phyloP scores from a whole-genome alignment of 2,888 invertebrate genomes.

The Syrista parreyssii region DNA sequence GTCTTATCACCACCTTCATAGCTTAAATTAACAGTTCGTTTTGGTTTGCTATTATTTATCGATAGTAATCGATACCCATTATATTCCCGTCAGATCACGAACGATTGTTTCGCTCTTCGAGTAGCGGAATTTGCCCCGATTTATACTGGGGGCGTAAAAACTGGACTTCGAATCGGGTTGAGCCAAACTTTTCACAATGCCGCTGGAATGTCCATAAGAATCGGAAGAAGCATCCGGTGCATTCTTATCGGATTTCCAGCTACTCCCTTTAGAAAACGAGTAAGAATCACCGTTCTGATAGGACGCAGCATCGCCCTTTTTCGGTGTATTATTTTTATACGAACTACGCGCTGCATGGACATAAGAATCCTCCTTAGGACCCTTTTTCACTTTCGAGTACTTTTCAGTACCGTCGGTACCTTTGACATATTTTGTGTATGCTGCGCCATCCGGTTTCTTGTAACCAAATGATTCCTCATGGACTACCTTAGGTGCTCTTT shows the following conservation, averaged over 20 bases:
- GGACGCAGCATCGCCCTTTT: conserved; percentile 26
- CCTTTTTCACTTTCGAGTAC: conserved; percentile 28
- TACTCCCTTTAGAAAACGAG: conserved; percentile 30
- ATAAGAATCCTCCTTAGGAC: conserved; percentile 11
- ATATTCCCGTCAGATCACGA: conserved; percentile 28
- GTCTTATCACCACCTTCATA: neutral
- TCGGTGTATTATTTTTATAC: conserved; percentile 34
- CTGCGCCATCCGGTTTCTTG: conserved; percentile 31
- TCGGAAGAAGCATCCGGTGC: conserved; percentile 20
- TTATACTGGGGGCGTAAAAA: neutral
- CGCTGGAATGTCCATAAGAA: conserved; percentile 10
- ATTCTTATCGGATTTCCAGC: conserved; percentile 35
- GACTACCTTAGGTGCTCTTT: conserved; percentile 13
- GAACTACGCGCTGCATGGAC: conserved; percentile 27
- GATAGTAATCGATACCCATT: conserved; percentile 2
- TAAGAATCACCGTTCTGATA: conserved; percentile 34
- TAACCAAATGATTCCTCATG: conserved; percentile 39
- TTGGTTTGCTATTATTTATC: neutral
- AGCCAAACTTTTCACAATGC: conserved; percentile 6
- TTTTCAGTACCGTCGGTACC: conserved; percentile 17
- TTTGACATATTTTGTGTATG: conserved; percentile 28
- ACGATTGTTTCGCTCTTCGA: conserved; percentile 12
- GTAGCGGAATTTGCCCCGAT: conserved; percentile 12
- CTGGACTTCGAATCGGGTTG: conserved; percentile 8
- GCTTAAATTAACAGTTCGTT: neutral